Evolutionary conservation across 2,888 invertebrate genomes (phyloP).

Genomic region (Pristionchus exspectatus): DNA sequence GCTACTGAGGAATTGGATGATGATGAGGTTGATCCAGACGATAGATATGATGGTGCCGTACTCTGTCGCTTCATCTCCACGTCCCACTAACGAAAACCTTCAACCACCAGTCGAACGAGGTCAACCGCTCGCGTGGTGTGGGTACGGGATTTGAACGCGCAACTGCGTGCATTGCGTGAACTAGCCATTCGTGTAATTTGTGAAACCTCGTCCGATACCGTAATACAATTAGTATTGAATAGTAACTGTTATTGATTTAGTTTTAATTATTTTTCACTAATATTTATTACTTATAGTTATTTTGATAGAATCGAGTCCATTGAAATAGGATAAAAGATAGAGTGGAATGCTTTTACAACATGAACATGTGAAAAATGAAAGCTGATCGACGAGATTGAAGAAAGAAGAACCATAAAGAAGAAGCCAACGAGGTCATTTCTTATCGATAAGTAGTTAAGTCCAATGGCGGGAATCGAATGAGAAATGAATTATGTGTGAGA

Average conservation of each 20-base stretch:
- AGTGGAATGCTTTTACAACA: neutral
- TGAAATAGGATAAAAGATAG: neutral
- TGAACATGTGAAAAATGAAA: neutral
- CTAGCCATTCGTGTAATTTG: neutral
- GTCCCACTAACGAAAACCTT: neutral
- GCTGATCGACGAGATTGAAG: neutral
- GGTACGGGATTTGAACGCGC: neutral
- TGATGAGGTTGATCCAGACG: slow-evolving; percentile 31
- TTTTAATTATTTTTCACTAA: neutral
- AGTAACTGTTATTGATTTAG: neutral
- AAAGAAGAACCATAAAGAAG: neutral
- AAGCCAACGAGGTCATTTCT: neutral
- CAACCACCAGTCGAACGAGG: neutral
- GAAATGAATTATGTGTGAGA: slow-evolving; percentile 7
- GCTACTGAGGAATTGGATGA: slow-evolving; percentile 10
- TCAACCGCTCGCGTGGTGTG: slow-evolving; percentile 12
- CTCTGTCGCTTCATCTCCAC: slow-evolving; percentile 28
- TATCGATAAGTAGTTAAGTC: neutral
- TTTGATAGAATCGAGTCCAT: neutral
- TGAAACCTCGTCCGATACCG: neutral
- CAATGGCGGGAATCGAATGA: neutral
- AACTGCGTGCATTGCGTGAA: neutral
- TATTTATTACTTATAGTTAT: neutral
- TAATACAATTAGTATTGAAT: neutral
- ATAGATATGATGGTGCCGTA: slow-evolving; percentile 18